Evolutionary conservation across 2,113 vertebrate species (phyloP).

Genomic region (Ammodramus savannarum): DNA sequence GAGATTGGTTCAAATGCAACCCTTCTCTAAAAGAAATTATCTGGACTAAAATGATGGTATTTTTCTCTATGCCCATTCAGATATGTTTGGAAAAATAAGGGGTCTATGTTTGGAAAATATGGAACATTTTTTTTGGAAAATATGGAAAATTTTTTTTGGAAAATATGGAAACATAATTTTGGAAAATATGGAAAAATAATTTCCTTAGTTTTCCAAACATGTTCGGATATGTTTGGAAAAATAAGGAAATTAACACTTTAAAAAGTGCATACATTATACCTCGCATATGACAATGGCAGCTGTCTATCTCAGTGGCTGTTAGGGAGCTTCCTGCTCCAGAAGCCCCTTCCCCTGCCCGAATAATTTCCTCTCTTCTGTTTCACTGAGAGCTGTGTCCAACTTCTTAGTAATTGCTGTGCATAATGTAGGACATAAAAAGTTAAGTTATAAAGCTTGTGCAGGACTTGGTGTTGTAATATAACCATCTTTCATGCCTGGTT

Average conservation of each 20-base stretch:
- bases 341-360: not conserved
- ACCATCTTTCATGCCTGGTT: constrained; percentile 25
- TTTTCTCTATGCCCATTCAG: not conserved
- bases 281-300: not conserved
- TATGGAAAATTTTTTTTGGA: no score
- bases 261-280: not conserved
- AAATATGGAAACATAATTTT: no score
- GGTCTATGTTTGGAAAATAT: no score
- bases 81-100: not conserved
- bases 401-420: not conserved
- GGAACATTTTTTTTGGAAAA: no score
- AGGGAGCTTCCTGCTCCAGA: not conserved
- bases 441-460: constrained; percentile 27
- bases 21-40: not conserved
- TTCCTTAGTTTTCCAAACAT: no score
- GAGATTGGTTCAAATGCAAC: not conserved
- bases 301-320: not conserved
- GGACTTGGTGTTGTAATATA: constrained; percentile 35
- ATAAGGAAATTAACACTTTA: not conserved
- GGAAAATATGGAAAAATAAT: no score
- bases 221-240: not conserved
- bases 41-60: not conserved
- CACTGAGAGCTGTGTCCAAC: not conserved
- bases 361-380: not conserved
- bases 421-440: not conserved